These are phyloP conservation scores for Lutjanus argentimaculatus DNA, from an alignment of 2,797 vertebrate genomes.

Conservation along the genomic window DNA sequence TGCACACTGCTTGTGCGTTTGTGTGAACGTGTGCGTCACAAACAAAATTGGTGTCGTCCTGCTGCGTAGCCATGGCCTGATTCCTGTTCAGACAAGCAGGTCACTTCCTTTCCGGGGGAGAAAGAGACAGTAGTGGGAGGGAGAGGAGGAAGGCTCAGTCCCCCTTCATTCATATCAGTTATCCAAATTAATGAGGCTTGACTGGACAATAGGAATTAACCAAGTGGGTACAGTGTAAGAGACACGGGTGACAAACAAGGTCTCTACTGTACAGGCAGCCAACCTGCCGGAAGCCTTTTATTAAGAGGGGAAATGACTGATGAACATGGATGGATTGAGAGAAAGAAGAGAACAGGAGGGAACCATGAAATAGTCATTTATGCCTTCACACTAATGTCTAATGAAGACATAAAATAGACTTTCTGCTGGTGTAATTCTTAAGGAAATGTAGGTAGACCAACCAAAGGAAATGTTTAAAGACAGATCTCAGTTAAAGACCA, in stretches of 20 bases:
- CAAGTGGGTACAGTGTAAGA: constrained; percentile 71
- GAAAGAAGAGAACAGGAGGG: constrained; percentile 10
- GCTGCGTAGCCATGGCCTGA: constrained; percentile 79
- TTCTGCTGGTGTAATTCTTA: neutral
- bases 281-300: constrained; percentile 76
- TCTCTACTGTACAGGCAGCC: constrained; percentile 68
- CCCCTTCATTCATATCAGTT: constrained; percentile 78
- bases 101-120: constrained; percentile 80
- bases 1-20: neutral
- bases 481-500: neutral
- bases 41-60: constrained; percentile 73
- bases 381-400: constrained; percentile 5
- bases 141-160: constrained; percentile 59
- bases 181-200: constrained; percentile 79
- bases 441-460: neutral
- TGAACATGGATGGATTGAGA: constrained; percentile 27
- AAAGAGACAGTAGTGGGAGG: constrained; percentile 59
- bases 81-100: constrained; percentile 83
- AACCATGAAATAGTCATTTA: constrained; percentile 6
- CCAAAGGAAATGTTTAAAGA: neutral
- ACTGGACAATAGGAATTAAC: constrained; percentile 80
- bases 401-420: neutral
- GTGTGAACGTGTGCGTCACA: constrained; percentile 30
- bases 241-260: constrained; percentile 77
- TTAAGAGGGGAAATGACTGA: constrained; percentile 53